Evolutionary conservation across 2,113 vertebrate species (phyloP).

Genomic region (Hippocampus zosterae): DNA sequence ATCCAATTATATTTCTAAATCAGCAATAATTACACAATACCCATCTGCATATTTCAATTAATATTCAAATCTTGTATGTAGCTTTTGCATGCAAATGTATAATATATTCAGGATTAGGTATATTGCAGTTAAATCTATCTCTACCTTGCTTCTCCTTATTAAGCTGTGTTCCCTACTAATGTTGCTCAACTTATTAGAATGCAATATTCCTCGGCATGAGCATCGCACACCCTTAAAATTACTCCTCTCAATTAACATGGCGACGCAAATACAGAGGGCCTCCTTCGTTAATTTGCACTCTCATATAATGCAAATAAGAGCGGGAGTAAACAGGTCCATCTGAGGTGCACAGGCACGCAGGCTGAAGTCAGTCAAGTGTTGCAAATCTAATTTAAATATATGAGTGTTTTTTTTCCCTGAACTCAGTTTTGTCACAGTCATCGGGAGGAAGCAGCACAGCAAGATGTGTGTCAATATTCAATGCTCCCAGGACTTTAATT

Average conservation of each 20-base stretch:
- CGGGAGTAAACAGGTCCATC: constrained; percentile 69
- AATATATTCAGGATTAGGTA: constrained; percentile 79
- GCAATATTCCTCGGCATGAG: constrained; percentile 68
- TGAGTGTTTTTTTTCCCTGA: constrained; percentile 69
- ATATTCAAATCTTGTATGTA: constrained; percentile 72
- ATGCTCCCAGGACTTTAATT: constrained; percentile 62
- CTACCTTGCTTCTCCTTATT: constrained; percentile 70
- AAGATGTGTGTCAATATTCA: constrained; percentile 60
- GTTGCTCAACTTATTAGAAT: constrained; percentile 77
- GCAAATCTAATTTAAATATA: constrained; percentile 81
- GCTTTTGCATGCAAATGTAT: constrained; percentile 72
- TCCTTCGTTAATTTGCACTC: constrained; percentile 74
- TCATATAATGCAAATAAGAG: constrained; percentile 63
- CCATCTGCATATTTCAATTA: constrained; percentile 76
- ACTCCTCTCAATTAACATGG: constrained; percentile 76
- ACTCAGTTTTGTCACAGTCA: constrained; percentile 41
- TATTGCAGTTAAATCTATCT: constrained; percentile 72
- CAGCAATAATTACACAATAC: constrained; percentile 71
- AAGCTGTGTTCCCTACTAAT: constrained; percentile 70
- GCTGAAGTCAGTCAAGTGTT: constrained; percentile 72
- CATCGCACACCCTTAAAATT: constrained; percentile 73
- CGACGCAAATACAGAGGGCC: constrained; percentile 61
- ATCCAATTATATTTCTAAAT: constrained; percentile 73
- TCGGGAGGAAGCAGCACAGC: constrained; percentile 10
- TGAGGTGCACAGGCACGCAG: constrained; percentile 46